Conservation (phyloP, 2,113 vertebrate genomes). For the Poeciliopsis occidentalis region DNA sequence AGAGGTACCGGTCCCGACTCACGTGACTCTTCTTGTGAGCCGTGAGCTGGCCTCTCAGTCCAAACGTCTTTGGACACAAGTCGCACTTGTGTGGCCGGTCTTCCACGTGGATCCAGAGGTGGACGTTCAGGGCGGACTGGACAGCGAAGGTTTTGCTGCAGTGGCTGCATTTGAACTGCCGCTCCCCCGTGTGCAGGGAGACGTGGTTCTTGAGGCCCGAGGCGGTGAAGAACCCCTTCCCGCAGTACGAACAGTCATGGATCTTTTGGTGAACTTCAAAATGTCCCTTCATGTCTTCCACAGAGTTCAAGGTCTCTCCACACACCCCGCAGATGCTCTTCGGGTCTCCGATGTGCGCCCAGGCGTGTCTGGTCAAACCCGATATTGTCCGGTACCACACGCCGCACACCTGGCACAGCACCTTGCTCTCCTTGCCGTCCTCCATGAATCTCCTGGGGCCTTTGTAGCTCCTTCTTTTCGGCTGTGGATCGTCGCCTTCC, state of each 20-base stretch:
- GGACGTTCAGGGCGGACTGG: neutral
- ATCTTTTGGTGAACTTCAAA: slow-evolving; percentile 28
- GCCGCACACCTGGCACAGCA: neutral
- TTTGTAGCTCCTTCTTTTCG: neutral
- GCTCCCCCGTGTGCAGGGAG: slow-evolving; percentile 13
- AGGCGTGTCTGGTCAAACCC: slow-evolving; percentile 36
- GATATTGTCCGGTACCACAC: neutral
- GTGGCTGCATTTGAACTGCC: slow-evolving; percentile 19
- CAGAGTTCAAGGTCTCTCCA: neutral
- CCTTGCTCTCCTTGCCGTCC: neutral
- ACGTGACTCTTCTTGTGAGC: slow-evolving; percentile 33
- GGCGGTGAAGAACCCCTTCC: slow-evolving; percentile 25
- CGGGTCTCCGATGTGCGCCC: slow-evolving; percentile 30
- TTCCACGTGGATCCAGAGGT: slow-evolving; percentile 38
- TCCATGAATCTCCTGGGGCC: neutral
- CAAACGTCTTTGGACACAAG: slow-evolving; percentile 25
- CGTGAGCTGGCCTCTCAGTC: slow-evolving; percentile 22
- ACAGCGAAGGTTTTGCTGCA: slow-evolving; percentile 36
- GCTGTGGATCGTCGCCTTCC: neutral
- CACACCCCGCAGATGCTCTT: slow-evolving; percentile 40
- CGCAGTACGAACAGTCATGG: slow-evolving; percentile 30
- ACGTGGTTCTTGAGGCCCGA: slow-evolving; percentile 27
- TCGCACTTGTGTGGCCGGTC: slow-evolving; percentile 48
- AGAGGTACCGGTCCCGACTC: slow-evolving; percentile 2
- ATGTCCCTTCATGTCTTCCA: slow-evolving; percentile 15